These are phyloP conservation scores for Craniophora ligustri DNA, from an alignment of 2,888 invertebrate species.

Conservation along the genomic window DNA sequence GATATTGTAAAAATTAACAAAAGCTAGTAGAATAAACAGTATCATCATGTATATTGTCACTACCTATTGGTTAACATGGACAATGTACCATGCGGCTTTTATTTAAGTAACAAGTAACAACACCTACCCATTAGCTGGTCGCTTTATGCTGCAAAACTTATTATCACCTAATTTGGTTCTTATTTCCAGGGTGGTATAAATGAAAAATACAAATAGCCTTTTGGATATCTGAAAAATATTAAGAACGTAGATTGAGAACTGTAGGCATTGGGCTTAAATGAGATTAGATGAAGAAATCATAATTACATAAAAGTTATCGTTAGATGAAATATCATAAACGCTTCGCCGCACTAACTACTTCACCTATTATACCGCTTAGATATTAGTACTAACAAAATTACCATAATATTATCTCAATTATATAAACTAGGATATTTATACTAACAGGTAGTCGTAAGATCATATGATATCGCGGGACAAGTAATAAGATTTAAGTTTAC, in stretches of 20 bases:
- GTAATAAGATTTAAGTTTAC: slow-evolving; percentile 59
- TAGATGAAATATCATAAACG: slow-evolving; percentile 58
- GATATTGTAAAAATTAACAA: no score
- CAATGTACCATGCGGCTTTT: slow-evolving; percentile 19
- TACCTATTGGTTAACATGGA: background rate
- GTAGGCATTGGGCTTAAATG: slow-evolving; percentile 29
- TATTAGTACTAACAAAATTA: slow-evolving; percentile 48
- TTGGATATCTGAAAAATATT: slow-evolving; percentile 51
- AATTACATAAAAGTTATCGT: slow-evolving; percentile 36
- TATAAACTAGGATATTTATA: slow-evolving; percentile 29
- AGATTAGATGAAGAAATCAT: slow-evolving; percentile 21
- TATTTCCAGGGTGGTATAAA: slow-evolving; percentile 83
- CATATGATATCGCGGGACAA: slow-evolving; percentile 41
- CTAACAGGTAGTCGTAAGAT: slow-evolving; percentile 43
- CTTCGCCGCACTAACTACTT: slow-evolving; percentile 76
- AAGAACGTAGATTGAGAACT: slow-evolving; percentile 27
- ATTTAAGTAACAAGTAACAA: slow-evolving; percentile 14
- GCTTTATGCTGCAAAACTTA: slow-evolving; percentile 36
- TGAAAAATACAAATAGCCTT: slow-evolving; percentile 59
- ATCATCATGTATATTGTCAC: no score
- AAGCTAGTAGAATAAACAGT: no score
- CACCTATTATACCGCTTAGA: slow-evolving; percentile 38
- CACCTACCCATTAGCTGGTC: slow-evolving; percentile 28
- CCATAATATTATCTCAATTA: slow-evolving; percentile 26
- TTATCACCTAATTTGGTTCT: slow-evolving; percentile 60